Evolutionary conservation across 2,797 vertebrate species (phyloP), one percentile per base, ranked within the genome.

Genomic region (Poecile montanus): DNA sequence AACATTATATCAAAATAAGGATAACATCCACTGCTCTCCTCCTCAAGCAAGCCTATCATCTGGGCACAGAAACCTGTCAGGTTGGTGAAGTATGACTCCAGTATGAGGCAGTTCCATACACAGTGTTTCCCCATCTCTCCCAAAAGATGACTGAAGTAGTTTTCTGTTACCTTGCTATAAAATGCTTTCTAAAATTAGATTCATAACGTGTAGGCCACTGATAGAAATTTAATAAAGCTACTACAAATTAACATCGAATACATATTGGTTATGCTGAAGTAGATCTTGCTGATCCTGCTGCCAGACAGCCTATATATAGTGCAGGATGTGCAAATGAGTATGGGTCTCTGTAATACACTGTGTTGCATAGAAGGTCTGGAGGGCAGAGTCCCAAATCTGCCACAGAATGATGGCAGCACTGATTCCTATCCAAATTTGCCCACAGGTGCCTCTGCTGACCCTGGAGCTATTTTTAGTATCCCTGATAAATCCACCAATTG

Each of bases 151-250:
- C 57, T 20, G 27, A 71, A 66, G 34, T 21, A 36, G 16, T 36
- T 86, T 91, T 65, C 73, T 70, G 34, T 50, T 76, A 63, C 38
- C 16, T 57, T 78, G 42, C 19, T 91, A 57, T 40, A 40, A 85
- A 92, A 88, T n/a, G 10, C 48, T 74, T 78, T 65, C 56, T 66
- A 80, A 95, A 95, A 83, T 61, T 48, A 80, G 50, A 56, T 85
- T 80, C 7, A 6, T 68, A 85, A 63, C 23, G 53, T 61, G 40
- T 36, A 79, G 80, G 44, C 32, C 5, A 9, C 40, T 58, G 47
- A 76, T 22, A 77, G 61, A 76, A 73, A 88, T 85, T 23, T 61
- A 74, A 77, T 92, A 83, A 70, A 84, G n/a, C 68, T 78, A 45
- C 58, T 50, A 18, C 17, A 51, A 47, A 66, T 87, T 80, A 85